Percentiles rank a stretch among this genome's conserved stretches.
These are phyloP conservation scores for Parapristionchus giblindavisi DNA, from an alignment of 2,888 invertebrate species.

Conservation along the genomic window DNA sequence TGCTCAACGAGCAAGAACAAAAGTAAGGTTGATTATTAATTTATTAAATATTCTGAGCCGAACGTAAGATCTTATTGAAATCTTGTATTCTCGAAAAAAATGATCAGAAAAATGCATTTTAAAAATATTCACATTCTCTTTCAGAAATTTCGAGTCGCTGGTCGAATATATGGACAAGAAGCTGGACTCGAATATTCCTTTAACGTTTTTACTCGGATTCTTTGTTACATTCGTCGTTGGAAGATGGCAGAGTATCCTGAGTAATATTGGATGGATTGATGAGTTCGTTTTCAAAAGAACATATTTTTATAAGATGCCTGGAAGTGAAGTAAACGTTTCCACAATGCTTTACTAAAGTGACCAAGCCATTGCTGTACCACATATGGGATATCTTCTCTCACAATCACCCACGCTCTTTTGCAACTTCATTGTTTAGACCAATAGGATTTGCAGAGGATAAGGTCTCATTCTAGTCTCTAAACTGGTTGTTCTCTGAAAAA, in stretches of 20 bases:
- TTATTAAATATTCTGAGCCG: no score
- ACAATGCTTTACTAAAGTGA: no score
- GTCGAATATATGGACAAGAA: constrained; percentile 59
- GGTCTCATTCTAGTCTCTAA: not conserved
- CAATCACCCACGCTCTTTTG: no score
- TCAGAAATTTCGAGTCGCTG: constrained; percentile 52
- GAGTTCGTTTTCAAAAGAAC: constrained; percentile 45
- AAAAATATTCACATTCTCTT: not conserved
- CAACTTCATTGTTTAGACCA: not conserved
- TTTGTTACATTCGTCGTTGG: constrained; percentile 60
- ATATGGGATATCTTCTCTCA: no score
- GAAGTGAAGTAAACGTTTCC: no score
- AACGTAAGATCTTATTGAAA: no score
- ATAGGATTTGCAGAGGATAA: not conserved
- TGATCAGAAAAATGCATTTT: not conserved
- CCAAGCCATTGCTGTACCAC: no score
- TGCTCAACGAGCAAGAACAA: constrained; percentile 54
- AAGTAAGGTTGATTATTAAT: constrained; percentile 47
- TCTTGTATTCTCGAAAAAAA: no score
- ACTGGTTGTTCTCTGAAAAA: not conserved
- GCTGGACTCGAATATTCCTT: constrained; percentile 56
- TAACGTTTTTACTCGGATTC: constrained; percentile 49
- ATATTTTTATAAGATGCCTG: not conserved
- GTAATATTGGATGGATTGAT: constrained; percentile 60
- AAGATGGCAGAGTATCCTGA: constrained; percentile 57